Base-by-base conservation (phyloP, 2,797 vertebrate species). In the Geotrypetes seraphini region DNA sequence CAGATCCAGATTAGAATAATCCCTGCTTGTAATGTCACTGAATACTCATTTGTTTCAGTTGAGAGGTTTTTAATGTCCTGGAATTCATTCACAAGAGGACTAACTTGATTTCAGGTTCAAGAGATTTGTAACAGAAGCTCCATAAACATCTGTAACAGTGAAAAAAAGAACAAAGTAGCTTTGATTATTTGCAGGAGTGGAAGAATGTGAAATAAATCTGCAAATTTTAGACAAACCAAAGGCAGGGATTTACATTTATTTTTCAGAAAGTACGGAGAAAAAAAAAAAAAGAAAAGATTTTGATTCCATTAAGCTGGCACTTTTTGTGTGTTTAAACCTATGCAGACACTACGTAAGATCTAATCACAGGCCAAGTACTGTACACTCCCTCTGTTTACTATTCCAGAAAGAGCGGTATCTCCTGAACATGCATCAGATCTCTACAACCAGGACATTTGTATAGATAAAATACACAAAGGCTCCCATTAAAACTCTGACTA, bases 381-480 rank as follows among this genome's bases (percentile, higher is more conserved):
- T n/a, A 28, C 19, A 32, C 9, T 19, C 20, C 11, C 34, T 66
- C 47, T 32, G 21, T 22, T 47, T 63, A 36, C 22, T 33, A 43
- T 38, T 12, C 35, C 16, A 59, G 50, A 52, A 43, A 26, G 27
- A 12, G 15, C 28, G 28, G 14, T 60, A 56, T 71, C 60, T 51
- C 16, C 42, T 34, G 31, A 20, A 43, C 41, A 45, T 53, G 28
- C 40, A 66, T 32, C 47, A 33, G 33, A 31, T n/a, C 65, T 50
- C 51, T 57, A 45, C 31, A 43, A 52, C 56, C 72, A 71, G 66
- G 72, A 73, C 73, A 72, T 58, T 60, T 63, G 48, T 50, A 36
- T 49, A 51, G 68, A 73, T 59, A 71, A 65, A 31, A 39, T 50
- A 55, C 61, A 58, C 41, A 15, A 47, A 28, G 42, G 28, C 47